Evolutionary conservation across 1,140 invertebrate species (phyloP), one percentile per base, ranked within the genome.

Genomic region (Pseudomyrmex pallidus): DNA sequence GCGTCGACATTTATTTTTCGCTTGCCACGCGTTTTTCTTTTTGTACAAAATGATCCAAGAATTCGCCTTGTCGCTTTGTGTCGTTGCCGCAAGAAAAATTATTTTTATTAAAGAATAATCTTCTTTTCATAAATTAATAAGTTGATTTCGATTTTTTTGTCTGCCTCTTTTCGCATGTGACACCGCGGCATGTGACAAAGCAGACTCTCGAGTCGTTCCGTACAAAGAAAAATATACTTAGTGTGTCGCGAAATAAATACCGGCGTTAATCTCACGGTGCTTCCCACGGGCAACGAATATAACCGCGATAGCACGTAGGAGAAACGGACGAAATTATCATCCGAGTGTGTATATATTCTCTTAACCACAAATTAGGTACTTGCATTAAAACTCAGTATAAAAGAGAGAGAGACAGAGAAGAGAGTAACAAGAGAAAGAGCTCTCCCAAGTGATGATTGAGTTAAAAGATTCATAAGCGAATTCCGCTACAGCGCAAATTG

Each of bases 221-320:
- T 59, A 46, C 54, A 46, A 70, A 70, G 54, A 59, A 80, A 70
- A 80, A 22, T 35, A 22, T 35, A 35, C 54, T 78, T 50, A 61
- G 52, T 70, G 66, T 61, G 44, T 80, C 54, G 54, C 8, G 54
- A 57, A 78, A 59, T 68, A 68, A 78, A 78, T 78, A 54, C 17
- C 64, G 76, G 22, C 52, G 54, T 0, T 59, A 7, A 20, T 80
- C 66, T 72, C 66, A 44, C 76, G 54, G 56, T 72, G 54, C n/a
- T 80, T 80, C 76, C n/a, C 54, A 80, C 76, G 66, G 0, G 66
- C n/a, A 68, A 68, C 17, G 63, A 48, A 25, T 20, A 8, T 57
- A 70, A 25, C 12, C 20, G 52, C 15, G 17, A 56, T 48, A 35
- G 25, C 20, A 56, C 48, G 44, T 44, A 70, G 44, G 44, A 61